Base-by-base conservation (phyloP, 2,113 vertebrate genomes). In the Rhinolophus ferrumequinum region DNA sequence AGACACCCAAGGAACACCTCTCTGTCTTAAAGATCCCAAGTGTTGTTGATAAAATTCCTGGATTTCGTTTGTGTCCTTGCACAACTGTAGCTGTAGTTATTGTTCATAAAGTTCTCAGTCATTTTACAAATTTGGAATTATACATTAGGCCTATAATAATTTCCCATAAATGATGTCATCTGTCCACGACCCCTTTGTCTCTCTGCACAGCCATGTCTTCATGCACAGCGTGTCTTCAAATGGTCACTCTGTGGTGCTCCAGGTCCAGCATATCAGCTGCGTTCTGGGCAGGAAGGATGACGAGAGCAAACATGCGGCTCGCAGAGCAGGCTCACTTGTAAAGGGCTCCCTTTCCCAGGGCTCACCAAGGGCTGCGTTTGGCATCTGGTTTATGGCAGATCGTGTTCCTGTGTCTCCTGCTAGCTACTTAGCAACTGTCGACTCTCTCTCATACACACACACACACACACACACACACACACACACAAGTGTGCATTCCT, bases 141-240 rank as follows among this genome's bases (percentile, higher is more conserved):
- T 28, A 12, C 35, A 62, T 54, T 54, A 4, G 21, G 13, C 1
- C 13, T 22, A 1, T 56, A 22, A 41, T 56, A 21, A 69, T 64
- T 69, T 80, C 11, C 52, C 5, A 1, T 16, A 28, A 33, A 10
- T 12, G 35, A 38, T 64, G 26, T 26, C 2, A 11, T 21, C 41
- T 35, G 44, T 4, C 3, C 14, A 3, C 0, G 0, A 4, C 8
- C 3, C 13, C n/a, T 66, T 11, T 6, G 67, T 4, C 3, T 79
- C 62, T 60, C n/a, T 16, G 26, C 16, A 19, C 28, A 75, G 21
- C 30, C 13, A 2, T 69, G 60, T 3, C 13, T 38, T n/a, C n/a
- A n/a, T n/a, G n/a, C n/a, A n/a, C n/a, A 7, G 4, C 0, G 0
- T 82, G 10, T 69, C 30, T 62, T 16, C 70, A 44, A 19, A 19